These are phyloP conservation scores for Tenthredo scrophulariae DNA, from an alignment of 2,888 invertebrate species.

Conservation along the genomic window DNA sequence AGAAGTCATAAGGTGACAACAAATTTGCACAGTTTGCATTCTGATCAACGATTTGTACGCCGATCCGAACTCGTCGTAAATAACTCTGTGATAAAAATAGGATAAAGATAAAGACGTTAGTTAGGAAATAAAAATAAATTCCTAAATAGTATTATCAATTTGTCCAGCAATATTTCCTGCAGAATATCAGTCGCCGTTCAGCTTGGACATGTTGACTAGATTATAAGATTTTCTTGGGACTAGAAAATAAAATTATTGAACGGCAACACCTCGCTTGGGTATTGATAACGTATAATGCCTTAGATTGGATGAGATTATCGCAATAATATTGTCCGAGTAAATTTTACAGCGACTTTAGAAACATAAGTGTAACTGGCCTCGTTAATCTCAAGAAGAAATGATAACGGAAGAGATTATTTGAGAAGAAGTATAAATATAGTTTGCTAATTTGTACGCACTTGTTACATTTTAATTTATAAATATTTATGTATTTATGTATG, in stretches of 20 bases:
- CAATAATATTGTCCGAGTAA: background rate
- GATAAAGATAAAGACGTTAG: background rate
- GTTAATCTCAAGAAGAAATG: background rate
- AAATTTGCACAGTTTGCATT: background rate
- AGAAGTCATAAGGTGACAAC: background rate
- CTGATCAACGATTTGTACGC: background rate
- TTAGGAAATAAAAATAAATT: constrained; percentile 22
- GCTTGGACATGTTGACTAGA: constrained; percentile 41
- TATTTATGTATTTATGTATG: background rate
- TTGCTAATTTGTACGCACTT: constrained; percentile 44
- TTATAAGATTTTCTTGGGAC: constrained; percentile 32
- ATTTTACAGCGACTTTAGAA: constrained; percentile 15
- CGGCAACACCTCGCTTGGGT: constrained; percentile 25
- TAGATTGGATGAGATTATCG: constrained; percentile 19
- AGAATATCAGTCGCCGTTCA: constrained; percentile 11
- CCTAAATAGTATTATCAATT: constrained; percentile 29
- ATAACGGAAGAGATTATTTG: background rate
- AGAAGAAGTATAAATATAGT: constrained; percentile 29
- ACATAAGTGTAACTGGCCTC: background rate
- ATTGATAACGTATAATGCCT: constrained; percentile 25
- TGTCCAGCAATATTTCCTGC: constrained; percentile 29
- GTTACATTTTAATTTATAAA: constrained; percentile 21
- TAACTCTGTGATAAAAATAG: constrained; percentile 33
- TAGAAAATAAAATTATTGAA: constrained; percentile 29
- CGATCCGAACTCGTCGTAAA: background rate